These are phyloP conservation scores for Heterodera schachtii DNA, from an alignment of 1,140 invertebrate species.

Conservation along the genomic window DNA sequence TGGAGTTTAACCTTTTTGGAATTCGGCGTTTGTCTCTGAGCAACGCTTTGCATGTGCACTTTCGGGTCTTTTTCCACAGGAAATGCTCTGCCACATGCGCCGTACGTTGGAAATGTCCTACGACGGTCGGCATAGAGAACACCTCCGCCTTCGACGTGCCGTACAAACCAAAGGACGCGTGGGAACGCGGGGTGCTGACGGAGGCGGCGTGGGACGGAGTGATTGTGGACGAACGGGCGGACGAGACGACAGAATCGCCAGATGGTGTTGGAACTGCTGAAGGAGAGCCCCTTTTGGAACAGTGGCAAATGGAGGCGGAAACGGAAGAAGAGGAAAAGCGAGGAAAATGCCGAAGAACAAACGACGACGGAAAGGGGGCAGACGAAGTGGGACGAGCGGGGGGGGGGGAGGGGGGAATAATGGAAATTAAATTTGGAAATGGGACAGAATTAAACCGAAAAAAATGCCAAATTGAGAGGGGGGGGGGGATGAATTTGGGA, in stretches of 20 bases:
- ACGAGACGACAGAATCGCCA: constrained; percentile 40
- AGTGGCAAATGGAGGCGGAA: not conserved
- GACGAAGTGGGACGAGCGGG: too few species aligned
- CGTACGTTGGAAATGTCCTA: constrained; percentile 36
- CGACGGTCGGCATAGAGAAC: constrained; percentile 17
- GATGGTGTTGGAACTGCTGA: constrained; percentile 29
- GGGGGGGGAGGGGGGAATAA: too few species aligned
- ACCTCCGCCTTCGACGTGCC: constrained; percentile 49
- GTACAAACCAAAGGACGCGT: constrained; percentile 27
- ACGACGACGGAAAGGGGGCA: too few species aligned
- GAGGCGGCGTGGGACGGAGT: constrained; percentile 27
- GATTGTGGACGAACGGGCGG: constrained; percentile 34
- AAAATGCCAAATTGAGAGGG: too few species aligned
- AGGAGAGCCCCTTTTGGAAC: not conserved
- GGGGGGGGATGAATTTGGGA: too few species aligned
- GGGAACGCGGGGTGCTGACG: not conserved
- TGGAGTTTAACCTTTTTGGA: too few species aligned
- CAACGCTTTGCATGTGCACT: too few species aligned
- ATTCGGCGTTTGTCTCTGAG: too few species aligned
- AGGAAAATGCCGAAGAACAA: too few species aligned
- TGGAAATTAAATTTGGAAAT: too few species aligned
- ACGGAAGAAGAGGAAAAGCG: not conserved
- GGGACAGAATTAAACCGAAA: too few species aligned
- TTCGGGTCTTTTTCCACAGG: not conserved
- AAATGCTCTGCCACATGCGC: constrained; percentile 33